Evolutionary conservation across 2,888 invertebrate species (phyloP), one percentile per base, ranked within the genome.

Genomic region (Tolmerus cingulatus): DNA sequence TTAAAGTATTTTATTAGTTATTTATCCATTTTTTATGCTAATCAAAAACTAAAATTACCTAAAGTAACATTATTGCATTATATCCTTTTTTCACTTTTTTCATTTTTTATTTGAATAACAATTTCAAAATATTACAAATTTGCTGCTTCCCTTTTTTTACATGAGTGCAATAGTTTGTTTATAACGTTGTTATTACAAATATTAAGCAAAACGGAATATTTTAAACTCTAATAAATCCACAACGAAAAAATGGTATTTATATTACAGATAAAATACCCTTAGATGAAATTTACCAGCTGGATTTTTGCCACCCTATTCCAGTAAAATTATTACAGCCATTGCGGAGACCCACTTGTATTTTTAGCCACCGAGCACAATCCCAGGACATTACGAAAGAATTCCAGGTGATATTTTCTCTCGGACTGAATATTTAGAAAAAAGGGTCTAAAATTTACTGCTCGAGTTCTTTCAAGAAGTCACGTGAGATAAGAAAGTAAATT

Each of bases 201-300:
- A 23, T 12, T 23, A 14, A 66, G 9, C 2, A 27, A 66, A 66
- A 66, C 23, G 3, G 23, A 27, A n/a, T 66, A 23, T 66, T 23
- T 27, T 66, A 12, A 1, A 66, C 66, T 27, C 27, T 12, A 23
- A 66, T 66, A 66, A 66, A 66, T 66, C 27, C 37, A 76, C 14
- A 34, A 30, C 34, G 12, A 76, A 5, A 76, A n/a, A n/a, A 76
- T 37, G 19, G 76, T 66, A 12, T 66, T 27, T 37, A 76, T 34
- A 1, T 34, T 16, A 40, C 34, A 76, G 30, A 76, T 76, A 76
- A 37, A 76, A 9, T 27, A 7, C 27, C 76, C 37, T 19, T 27
- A 76, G 37, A 76, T 76, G 76, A 76, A 76, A 76, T n/a, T n/a
- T n/a, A n/a, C n/a, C n/a, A n/a, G 76, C 76, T 76, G 76, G 76